Base-by-base conservation (phyloP, 1,140 invertebrate genomes). In the Dendrolimus kikuchii region DNA sequence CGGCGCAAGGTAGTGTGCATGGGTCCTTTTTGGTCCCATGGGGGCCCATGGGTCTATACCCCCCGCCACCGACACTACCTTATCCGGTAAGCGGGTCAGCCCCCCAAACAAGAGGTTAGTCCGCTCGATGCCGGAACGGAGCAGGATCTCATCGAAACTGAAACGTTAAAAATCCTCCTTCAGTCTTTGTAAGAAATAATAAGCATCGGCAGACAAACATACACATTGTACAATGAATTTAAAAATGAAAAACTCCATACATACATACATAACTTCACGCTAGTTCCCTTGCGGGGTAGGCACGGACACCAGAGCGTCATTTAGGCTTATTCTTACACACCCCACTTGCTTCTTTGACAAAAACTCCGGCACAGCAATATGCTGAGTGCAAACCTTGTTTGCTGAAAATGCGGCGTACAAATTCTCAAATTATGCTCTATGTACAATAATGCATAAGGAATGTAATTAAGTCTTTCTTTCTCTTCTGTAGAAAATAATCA, bases 101-200 rank as follows among this genome's bases (percentile, higher is more conserved):
- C 73, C 78, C 0, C 57, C 77, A 60, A 75, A 80, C 36, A 82
- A 37, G 0, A 64, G 53, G 64, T 82, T 82, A 0, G 74, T 80
- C 2, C 77, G 62, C 4, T 57, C 43, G 7, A 82, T 68, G 6
- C 77, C 79, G 0, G 50, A 45, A 5, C 65, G 57, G 0, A 73
- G 62, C 0, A 67, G 45, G 2, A 39, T 37, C 10, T 69, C 63
- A 49, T 69, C 53, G 50, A 78, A 70, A 7, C 78, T 81, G 63
- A 6, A 60, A 64, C 7, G 6, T 8, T 9, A 45, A 9, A 9
- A 0, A 45, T 23, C 23, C 23, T 23, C 23, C 3, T 23, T 23
- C 23, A 23, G 23, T 23, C 1, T 23, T 23, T 23, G 23, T 23
- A 23, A 23, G 3, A 23, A 23, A 8, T 45, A 45, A 0, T 9